Base-by-base conservation (phyloP, 2,113 vertebrate genomes). In the Neomonachus schauinslandi region DNA sequence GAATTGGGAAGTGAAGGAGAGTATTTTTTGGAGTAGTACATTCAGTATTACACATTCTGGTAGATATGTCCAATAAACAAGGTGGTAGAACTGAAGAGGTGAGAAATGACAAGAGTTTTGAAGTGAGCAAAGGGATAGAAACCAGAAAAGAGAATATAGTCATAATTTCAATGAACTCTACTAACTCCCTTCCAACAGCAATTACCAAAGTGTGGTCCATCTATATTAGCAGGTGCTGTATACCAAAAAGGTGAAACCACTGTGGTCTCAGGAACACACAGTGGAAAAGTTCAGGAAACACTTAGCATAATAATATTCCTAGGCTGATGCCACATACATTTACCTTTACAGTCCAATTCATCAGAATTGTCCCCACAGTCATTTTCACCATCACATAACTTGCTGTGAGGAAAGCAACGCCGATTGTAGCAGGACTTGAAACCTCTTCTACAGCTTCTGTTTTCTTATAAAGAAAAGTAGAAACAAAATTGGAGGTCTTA, bases 281-380 rank as follows among this genome's bases (percentile, higher is more conserved):
- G 16, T 36, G 4, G 15, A 49, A 90, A 89, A 79, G 7, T 59
- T 93, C 19, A 82, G 31, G 55, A 71, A 89, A 31, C 10, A 82
- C 15, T 76, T 63, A 24, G 10, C 4, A 36, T 49, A 65, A 16
- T 9, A 59, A 33, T 39, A 81, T 24, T 7, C 11, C 1, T 39
- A 24, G 24, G 2, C 10, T 72, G 2, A 36, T 61, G 4, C 92
- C 94, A 26, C 6, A 61, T 18, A 12, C 95, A 99, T 98, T 99
- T 98, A 99, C 99, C 99, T 99, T 99, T 99, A 97, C 99, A 99
- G 97, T 99, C 99, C 13, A 99, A 97, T 98, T 99, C 99, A 98
- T 99, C 99, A 1, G 99, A 99, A 98, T 99, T 99, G 98, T 99
- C 99, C 79, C 99, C 99, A 86, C 99, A 99, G 98, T 99, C 99